These are phyloP conservation scores for Xylota sylvarum DNA, from an alignment of 2,888 invertebrate genomes.

Conservation along the genomic window DNA sequence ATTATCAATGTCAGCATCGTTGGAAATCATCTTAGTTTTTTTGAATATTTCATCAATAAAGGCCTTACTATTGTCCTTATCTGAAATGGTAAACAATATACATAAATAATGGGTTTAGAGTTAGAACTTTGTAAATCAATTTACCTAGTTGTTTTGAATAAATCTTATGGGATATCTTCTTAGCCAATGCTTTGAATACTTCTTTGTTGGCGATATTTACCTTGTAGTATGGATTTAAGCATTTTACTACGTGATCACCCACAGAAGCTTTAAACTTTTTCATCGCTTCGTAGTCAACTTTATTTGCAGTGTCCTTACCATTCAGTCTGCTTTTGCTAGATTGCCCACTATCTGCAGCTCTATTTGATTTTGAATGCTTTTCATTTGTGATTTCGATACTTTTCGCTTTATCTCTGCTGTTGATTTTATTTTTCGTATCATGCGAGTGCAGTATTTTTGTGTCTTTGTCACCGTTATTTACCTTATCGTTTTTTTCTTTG, in stretches of 20 bases:
- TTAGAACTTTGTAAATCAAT: neutral
- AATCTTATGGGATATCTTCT: conserved; percentile 81
- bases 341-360: neutral
- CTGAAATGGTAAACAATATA: conserved; percentile 70
- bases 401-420: neutral
- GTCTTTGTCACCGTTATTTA: neutral
- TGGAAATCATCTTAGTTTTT: conserved; percentile 80
- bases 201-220: conserved; percentile 82
- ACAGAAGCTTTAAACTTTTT: conserved; percentile 57
- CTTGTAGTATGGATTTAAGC: conserved; percentile 83
- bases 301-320: neutral
- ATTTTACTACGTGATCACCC: conserved; percentile 79
- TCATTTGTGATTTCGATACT: neutral
- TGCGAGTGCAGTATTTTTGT: neutral
- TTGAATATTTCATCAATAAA: conserved; percentile 82
- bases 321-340: neutral
- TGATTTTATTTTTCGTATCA: neutral
- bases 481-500: conserved; percentile 7
- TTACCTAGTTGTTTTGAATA: conserved; percentile 67
- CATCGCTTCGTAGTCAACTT: conserved; percentile 41
- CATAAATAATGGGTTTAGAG: neutral
- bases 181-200: conserved; percentile 82
- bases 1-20: conserved; percentile 81
- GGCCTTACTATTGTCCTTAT: conserved; percentile 79
- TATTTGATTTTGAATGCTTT: conserved; percentile 1